Evolutionary conservation across 2,797 vertebrate species (phyloP).

Genomic region (Choloepus didactylus): DNA sequence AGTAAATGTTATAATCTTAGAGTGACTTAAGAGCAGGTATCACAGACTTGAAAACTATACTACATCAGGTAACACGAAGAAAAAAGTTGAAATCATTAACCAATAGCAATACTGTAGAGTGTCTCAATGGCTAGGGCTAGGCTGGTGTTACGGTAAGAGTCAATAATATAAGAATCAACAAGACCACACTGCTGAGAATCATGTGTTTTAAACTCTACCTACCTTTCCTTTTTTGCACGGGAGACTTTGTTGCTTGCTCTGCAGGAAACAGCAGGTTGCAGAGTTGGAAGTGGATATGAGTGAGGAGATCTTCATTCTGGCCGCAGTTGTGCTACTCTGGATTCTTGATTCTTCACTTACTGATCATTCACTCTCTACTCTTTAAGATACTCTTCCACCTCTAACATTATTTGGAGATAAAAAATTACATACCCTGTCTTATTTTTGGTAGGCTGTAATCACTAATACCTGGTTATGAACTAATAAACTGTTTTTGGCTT

Average conservation of each 20-base stretch:
- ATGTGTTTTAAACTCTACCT: neutral
- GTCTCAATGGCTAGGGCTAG: neutral
- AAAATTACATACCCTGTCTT: neutral
- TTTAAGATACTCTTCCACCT: neutral
- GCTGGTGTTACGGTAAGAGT: neutral
- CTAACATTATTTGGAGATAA: neutral
- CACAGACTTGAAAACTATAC: neutral
- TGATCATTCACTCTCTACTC: neutral
- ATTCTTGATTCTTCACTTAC: neutral
- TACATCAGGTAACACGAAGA: neutral
- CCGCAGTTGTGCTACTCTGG: neutral
- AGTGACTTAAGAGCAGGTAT: neutral
- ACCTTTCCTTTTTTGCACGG: neutral
- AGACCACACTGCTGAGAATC: neutral
- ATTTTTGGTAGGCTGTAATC: too few relatives aligned
- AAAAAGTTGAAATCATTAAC: slow-evolving; percentile 6
- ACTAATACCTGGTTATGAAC: too few relatives aligned
- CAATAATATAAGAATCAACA: neutral
- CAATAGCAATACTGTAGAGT: neutral
- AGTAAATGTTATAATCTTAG: neutral
- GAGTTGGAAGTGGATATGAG: neutral
- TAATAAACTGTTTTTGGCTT: too few relatives aligned
- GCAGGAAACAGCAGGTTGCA: neutral
- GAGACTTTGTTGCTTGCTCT: neutral
- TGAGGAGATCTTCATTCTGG: neutral